A percentile compares a stretch with the other conserved stretches of the same genome.
These are phyloP conservation scores for Tinea pellionella DNA, from an alignment of 2,888 invertebrate species.

Conservation along the genomic window DNA sequence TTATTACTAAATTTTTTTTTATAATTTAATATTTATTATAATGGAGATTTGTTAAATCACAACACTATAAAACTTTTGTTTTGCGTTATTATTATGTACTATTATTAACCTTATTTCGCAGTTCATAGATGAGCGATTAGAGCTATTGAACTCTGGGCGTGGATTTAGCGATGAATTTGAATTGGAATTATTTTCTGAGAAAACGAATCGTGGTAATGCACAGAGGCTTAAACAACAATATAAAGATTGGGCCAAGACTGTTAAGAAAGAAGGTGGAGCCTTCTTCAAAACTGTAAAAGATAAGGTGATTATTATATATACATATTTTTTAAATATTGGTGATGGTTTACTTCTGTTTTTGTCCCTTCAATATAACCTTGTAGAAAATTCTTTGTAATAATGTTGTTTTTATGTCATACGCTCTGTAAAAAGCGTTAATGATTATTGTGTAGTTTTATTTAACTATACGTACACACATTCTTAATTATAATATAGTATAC, in stretches of 20 bases:
- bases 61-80: too few relatives aligned
- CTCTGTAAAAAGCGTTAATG: not conserved
- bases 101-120: constrained; percentile 37
- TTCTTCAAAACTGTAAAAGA: constrained; percentile 90
- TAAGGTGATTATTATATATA: constrained; percentile 70
- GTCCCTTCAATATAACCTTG: not conserved
- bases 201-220: constrained; percentile 59
- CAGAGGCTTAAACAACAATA: constrained; percentile 62
- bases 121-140: constrained; percentile 95
- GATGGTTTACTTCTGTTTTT: constrained; percentile 9
- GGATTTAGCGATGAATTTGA: constrained; percentile 97
- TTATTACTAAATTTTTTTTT: too few relatives aligned
- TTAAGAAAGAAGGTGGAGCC: constrained; percentile 84
- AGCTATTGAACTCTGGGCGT: constrained; percentile 91
- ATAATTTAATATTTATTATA: too few relatives aligned
- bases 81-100: too few relatives aligned
- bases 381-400: not conserved
- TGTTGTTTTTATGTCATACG: not conserved
- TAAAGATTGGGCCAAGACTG: constrained; percentile 81
- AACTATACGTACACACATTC: too few relatives aligned
- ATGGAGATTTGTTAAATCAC: too few relatives aligned
- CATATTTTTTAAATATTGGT: not conserved
- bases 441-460: constrained; percentile 3
- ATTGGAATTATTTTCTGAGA: constrained; percentile 66
- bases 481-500: too few relatives aligned